Base-by-base conservation (phyloP, 2,888 invertebrate genomes). In the Lepidocyrtinus sp. region DNA sequence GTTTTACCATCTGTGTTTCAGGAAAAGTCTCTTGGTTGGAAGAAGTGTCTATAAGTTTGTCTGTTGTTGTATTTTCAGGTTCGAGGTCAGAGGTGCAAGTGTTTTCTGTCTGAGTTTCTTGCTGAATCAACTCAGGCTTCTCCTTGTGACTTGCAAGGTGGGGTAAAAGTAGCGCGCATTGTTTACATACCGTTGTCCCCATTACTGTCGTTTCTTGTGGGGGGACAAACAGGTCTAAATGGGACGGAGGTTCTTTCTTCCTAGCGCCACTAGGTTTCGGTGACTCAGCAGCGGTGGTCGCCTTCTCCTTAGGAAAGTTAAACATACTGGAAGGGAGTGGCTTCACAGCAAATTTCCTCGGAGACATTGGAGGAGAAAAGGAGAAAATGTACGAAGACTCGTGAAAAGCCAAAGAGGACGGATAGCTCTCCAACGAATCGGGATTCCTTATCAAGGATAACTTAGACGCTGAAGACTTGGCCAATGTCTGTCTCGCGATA, bases 181-280 rank as follows among this genome's bases (percentile, higher is more conserved):
- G 63, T 76, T 61, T 80, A 19, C 75, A 82, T 1, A 73, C 76
- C n/a, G 61, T 80, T 24, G 67, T 80, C 46, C 75, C 74, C 24
- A 80, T 74, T 24, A 80, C 69, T 2, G 78, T 79, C 0, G 74
- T 70, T 24, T 46, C 65, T 0, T 26, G 45, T n/a, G 50, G 25
- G 24, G 64, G 12, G 3, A 74, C 74, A 45, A 70, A 69, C 5
- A 80, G 21, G 22, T 80, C 59, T 36, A 80, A 45, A 46, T 80
- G 74, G 7, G 74, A 67, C 15, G 79, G 79, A 22, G 79, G 79
- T 7, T 74, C 70, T 55, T 55, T 64, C 24, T 70, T 74, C 15
- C 79, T 45, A 19, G 21, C 69, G 0, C 55, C 45, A 7, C 27
- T 22, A 26, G 17, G 2, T 46, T 45, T 19, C 19, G 27, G 24